These are phyloP conservation scores for Gnatocerus cornutus DNA, from an alignment of 2,888 invertebrate genomes.

Conservation along the genomic window DNA sequence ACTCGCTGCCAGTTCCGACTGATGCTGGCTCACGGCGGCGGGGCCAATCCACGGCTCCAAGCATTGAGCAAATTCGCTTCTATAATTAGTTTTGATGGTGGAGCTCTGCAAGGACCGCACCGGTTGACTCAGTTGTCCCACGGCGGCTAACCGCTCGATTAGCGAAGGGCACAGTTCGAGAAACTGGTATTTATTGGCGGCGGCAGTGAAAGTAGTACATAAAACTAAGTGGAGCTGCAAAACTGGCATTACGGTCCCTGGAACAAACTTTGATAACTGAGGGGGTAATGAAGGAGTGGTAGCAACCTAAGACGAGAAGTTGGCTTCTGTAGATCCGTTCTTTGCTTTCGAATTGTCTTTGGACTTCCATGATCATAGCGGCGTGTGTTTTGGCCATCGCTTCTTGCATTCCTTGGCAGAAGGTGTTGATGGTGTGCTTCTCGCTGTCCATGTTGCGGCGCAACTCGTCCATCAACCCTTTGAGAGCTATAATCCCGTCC, in stretches of 20 bases:
- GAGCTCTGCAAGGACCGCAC: conserved; percentile 75
- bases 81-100: conserved; percentile 74
- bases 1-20: conserved; percentile 69
- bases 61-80: conserved; percentile 77
- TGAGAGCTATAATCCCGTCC: conserved; percentile 79
- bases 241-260: conserved; percentile 79
- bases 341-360: conserved; percentile 76
- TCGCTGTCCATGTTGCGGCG: conserved; percentile 78
- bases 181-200: conserved; percentile 84
- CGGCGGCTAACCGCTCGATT: conserved; percentile 78
- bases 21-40: conserved; percentile 69
- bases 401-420: conserved; percentile 79
- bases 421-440: conserved; percentile 78
- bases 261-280: conserved; percentile 37
- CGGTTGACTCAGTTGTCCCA: conserved; percentile 78
- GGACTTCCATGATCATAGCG: conserved; percentile 78
- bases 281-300: no score
- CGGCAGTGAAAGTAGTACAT: conserved; percentile 81
- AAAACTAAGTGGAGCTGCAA: conserved; percentile 81
- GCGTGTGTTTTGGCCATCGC: conserved; percentile 80
- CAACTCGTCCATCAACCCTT: conserved; percentile 80
- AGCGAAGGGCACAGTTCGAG: conserved; percentile 80
- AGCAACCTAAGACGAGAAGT: conserved; percentile 65
- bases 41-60: conserved; percentile 77
- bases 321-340: conserved; percentile 69